A percentile compares a stretch with the other conserved stretches of the same genome.
Conservation (phyloP, 1,140 invertebrate species). For the Pteromalus puparum region DNA sequence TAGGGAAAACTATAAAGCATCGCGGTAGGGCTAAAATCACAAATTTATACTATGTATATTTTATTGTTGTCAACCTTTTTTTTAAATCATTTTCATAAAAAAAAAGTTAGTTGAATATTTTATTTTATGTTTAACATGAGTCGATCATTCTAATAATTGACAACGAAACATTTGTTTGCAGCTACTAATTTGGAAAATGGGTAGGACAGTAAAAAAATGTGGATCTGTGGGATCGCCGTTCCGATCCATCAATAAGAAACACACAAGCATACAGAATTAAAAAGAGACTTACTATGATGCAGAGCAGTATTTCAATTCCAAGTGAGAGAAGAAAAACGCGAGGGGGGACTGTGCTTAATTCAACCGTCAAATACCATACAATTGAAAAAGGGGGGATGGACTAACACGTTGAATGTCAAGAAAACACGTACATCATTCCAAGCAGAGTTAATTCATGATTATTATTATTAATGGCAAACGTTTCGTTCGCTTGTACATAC, state of each 20-base stretch:
- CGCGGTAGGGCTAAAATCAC: constrained; percentile 47
- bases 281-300: constrained; percentile 34
- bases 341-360: neutral
- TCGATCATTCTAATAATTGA: constrained; percentile 27
- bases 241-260: constrained; percentile 37
- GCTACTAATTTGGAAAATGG: constrained; percentile 48
- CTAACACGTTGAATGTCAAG: constrained; percentile 1
- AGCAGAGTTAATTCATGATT: constrained; percentile 26
- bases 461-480: constrained; percentile 13
- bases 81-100: constrained; percentile 35
- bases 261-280: neutral
- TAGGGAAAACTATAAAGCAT: constrained; percentile 38
- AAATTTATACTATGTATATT: constrained; percentile 31
- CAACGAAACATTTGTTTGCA: constrained; percentile 40
- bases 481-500: constrained; percentile 48
- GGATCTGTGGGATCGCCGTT: constrained; percentile 45
- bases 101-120: neutral
- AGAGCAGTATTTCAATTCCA: constrained; percentile 30
- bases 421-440: constrained; percentile 38
- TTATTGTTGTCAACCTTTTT: constrained; percentile 34
- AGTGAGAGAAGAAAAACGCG: constrained; percentile 2
- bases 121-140: neutral
- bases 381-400: neutral
- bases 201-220: constrained; percentile 32
- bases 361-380: neutral